Base-by-base conservation (phyloP, 2,113 vertebrate genomes). In the Cercopithecus mona region DNA sequence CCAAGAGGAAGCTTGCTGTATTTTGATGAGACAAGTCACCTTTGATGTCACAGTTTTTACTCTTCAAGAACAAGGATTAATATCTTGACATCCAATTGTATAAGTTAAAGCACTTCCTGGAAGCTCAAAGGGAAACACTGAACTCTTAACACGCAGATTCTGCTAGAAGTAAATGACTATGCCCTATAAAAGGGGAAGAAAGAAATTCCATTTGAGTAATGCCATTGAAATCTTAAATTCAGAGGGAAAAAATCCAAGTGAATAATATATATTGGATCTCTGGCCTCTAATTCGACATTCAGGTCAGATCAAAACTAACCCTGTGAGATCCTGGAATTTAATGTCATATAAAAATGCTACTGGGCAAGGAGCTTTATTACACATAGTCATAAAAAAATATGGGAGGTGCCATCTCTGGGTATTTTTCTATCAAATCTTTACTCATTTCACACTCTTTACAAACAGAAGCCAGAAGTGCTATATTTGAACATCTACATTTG, bases 201-300 rank as follows among this genome's bases (percentile, higher is more conserved):
- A 88, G 48, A 95, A 82, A 76, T 92, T 88, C 78, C 82, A 43
- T 88, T 72, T 90, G 68, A 87, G 22, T 32, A 48, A 95, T 57
- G 27, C 35, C 75, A 35, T 59, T 88, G 64, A 87, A 95, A 97
- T 96, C 57, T 95, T 96, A 89, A 89, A 86, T 93, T 88, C 30
- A 50, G 55, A 95, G 61, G 59, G 76, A 1, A 55, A 86, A 76
- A 89, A 84, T 89, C 43, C 48, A 86, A 89, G 59, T 79, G 66
- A 94, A 89, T 96, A 83, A 86, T 92, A 94, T 76, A 76, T 82
- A 76, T 76, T 59, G 48, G 76, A 61, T 86, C 78, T 96, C 61
- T 97, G 64, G 38, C 79, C 90, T 48, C 82, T 94, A 82, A 86
- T 94, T 98, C 97, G 97, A 87, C 85, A 95, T 97, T 97, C 94